phyloP scores from a whole-genome alignment of 64 coral and sea anemone species.

The Stylophora pistillata region DNA sequence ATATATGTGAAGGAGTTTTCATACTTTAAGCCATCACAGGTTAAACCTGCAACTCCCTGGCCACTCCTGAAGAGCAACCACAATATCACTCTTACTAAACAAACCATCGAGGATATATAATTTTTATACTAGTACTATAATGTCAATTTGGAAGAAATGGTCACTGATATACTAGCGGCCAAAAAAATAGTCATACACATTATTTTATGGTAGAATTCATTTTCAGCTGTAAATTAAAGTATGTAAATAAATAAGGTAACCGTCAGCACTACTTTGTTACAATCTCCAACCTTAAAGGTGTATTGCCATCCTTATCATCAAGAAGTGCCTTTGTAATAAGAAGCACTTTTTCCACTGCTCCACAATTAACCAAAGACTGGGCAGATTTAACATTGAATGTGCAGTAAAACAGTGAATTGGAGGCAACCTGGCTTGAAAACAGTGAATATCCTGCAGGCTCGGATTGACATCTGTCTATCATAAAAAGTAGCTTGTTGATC shows the following conservation, averaged over 20 bases:
- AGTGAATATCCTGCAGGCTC: conserved; percentile 10
- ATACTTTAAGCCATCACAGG: too few relatives aligned
- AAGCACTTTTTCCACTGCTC: conserved; percentile 28
- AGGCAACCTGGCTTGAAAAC: conserved; percentile 60
- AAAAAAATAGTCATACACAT: too few relatives aligned
- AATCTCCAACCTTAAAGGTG: conserved; percentile 15
- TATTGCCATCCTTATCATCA: conserved; percentile 17
- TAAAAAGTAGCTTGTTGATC: conserved; percentile 49
- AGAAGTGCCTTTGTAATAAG: conserved; percentile 44
- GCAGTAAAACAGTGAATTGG: conserved; percentile 64
- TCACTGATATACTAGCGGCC: too few relatives aligned
- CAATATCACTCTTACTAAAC: too few relatives aligned
- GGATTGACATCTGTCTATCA: conserved; percentile 46
- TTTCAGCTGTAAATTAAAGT: too few relatives aligned
- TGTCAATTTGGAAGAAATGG: too few relatives aligned
- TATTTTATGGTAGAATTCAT: too few relatives aligned
- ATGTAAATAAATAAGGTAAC: neutral
- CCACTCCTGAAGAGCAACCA: too few relatives aligned
- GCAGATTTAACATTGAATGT: conserved; percentile 66
- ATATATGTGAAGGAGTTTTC: too few relatives aligned
- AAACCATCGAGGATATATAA: too few relatives aligned
- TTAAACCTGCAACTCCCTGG: too few relatives aligned
- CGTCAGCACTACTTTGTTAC: neutral
- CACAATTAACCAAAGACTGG: conserved; percentile 17
- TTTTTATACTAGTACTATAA: too few relatives aligned